Evolutionary conservation across 1,140 invertebrate species (phyloP).

Genomic region (Drosophila tropicalis): DNA sequence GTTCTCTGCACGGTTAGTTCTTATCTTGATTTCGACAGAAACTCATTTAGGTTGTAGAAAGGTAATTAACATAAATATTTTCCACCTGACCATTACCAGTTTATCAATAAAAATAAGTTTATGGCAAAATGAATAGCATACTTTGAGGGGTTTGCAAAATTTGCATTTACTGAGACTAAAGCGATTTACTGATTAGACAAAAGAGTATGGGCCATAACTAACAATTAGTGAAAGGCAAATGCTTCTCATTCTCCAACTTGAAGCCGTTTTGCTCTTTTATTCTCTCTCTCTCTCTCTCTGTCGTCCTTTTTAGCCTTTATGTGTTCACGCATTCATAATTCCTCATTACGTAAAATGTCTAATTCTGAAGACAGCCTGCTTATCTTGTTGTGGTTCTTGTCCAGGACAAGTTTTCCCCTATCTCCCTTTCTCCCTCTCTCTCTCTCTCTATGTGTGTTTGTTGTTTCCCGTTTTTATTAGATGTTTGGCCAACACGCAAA

Average conservation of each 20-base stretch:
- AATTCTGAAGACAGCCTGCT: constrained; percentile 30
- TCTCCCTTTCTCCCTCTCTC: too few species aligned
- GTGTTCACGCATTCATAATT: constrained; percentile 65
- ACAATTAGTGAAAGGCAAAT: constrained; percentile 51
- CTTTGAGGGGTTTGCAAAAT: not conserved
- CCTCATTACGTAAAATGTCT: constrained; percentile 59
- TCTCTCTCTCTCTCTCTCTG: not conserved
- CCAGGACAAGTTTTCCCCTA: not conserved
- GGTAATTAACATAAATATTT: constrained; percentile 43
- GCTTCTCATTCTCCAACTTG: too few species aligned
- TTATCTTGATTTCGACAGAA: not conserved
- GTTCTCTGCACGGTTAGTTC: not conserved
- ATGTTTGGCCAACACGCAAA: constrained; percentile 47
- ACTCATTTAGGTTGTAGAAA: constrained; percentile 22
- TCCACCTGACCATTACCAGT: not conserved
- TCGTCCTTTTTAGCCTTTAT: constrained; percentile 33
- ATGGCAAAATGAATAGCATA: not conserved
- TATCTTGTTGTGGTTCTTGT: constrained; percentile 26
- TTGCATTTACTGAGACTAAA: constrained; percentile 9
- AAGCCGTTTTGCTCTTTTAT: not conserved
- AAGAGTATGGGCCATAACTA: constrained; percentile 50
- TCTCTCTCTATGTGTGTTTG: not conserved
- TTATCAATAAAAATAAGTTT: not conserved
- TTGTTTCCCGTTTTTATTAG: constrained; percentile 26
- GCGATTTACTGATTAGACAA: constrained; percentile 42